Evolutionary conservation across 2,113 vertebrate genomes (phyloP), one percentile per base, ranked within the genome.

Genomic region (Strigops habroptila): DNA sequence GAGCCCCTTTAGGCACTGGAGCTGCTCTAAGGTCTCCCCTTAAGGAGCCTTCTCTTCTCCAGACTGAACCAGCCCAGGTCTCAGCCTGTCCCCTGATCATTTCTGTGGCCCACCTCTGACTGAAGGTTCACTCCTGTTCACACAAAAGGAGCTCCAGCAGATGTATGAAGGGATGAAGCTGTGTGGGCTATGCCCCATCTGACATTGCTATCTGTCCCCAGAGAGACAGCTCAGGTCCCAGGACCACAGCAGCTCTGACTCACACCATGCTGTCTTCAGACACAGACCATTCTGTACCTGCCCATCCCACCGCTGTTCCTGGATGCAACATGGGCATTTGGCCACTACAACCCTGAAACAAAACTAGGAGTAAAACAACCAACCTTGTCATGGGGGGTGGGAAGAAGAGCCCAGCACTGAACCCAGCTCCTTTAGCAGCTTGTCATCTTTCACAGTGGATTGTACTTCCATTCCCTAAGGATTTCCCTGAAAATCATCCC

Each of bases 201-300:
- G 62, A 35, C 2, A 0, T 14, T 18, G 22, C 1, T 43, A 3
- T 7, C 41, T 13, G 27, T 9, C 6, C 41, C 18, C 51, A 43
- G 9, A 19, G 21, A 55, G 39, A 17, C 48, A 71, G 18, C 30
- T 63, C 27, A 27, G 30, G 9, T 53, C 31, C 39, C 9, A 6
- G 31, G 49, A 63, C 53, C 33, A 35, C 53, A 69, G 53, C 28
- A 53, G 28, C 57, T 67, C 52, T 2, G 1, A 3, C 19, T 16
- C 1, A 0, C 10, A 77, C 33, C 43, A 46, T 2, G 1, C 10
- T 5, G 7, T 30, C 23, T 33, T 4, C 0, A 7, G 48, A 39
- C 28, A 5, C n/a, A n/a, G 31, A 64, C 7, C 8, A 41, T 79
- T 27, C 31, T 1, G 2, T 2, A 41, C 52, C 25, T 15, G 5